Conservation (phyloP, 64 coral and sea anemone species). For the Actinia tenebrosa region DNA sequence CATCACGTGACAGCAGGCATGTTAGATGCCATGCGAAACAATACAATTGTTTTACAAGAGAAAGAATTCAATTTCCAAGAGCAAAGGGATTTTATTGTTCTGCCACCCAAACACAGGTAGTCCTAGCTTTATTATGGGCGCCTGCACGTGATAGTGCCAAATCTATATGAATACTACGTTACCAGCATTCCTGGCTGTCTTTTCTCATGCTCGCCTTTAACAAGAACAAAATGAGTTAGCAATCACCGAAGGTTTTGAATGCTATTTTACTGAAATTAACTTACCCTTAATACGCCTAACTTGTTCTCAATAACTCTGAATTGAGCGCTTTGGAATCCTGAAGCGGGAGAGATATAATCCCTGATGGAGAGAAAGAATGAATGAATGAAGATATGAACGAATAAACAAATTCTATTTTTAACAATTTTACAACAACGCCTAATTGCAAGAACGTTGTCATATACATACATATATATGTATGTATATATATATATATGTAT, state of each 20-base stretch:
- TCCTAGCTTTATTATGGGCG: too few relatives aligned
- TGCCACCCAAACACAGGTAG: too few relatives aligned
- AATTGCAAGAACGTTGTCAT: too few relatives aligned
- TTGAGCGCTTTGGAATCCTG: slow-evolving; percentile 94
- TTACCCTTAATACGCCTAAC: slow-evolving; percentile 74
- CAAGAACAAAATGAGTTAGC: not conserved
- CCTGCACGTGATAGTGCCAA: too few relatives aligned
- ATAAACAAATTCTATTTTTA: not conserved
- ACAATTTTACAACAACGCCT: too few relatives aligned
- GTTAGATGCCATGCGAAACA: too few relatives aligned
- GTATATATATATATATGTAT: too few relatives aligned
- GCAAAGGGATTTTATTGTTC: too few relatives aligned
- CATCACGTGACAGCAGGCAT: too few relatives aligned
- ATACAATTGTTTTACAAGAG: too few relatives aligned
- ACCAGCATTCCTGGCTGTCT: slow-evolving; percentile 1
- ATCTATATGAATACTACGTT: not conserved
- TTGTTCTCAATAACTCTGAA: slow-evolving; percentile 96
- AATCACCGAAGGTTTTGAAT: not conserved
- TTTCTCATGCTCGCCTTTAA: not conserved
- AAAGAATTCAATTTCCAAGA: too few relatives aligned
- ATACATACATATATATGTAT: too few relatives aligned
- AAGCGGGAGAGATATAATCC: slow-evolving; percentile 84
- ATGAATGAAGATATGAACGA: not conserved
- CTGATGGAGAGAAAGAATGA: not conserved
- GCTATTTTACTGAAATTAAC: not conserved